phyloP scores from a whole-genome alignment of 2,113 vertebrate species.

The Lepidothrix coronata region DNA sequence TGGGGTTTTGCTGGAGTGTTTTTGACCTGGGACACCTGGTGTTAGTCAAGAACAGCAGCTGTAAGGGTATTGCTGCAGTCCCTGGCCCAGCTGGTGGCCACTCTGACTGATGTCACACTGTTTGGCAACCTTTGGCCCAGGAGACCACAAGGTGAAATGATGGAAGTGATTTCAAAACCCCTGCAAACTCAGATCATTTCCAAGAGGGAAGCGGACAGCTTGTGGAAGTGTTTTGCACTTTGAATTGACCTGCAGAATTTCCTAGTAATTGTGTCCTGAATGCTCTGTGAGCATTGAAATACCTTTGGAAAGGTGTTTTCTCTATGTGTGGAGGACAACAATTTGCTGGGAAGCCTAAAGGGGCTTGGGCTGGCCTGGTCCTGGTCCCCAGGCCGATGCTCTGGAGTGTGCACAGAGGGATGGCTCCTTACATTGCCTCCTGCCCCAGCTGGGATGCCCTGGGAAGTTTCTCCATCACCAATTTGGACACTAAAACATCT shows the following conservation, averaged over 20 bases:
- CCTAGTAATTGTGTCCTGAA: background rate
- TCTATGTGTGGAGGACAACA: background rate
- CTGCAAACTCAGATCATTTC: background rate
- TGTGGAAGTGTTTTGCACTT: background rate
- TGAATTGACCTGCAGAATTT: background rate
- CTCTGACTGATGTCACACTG: background rate
- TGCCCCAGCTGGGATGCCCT: background rate
- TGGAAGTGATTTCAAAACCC: background rate
- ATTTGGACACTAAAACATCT: background rate
- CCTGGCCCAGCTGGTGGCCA: background rate
- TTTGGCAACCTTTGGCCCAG: background rate
- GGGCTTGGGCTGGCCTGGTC: background rate
- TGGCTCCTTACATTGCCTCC: background rate
- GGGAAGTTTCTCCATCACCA: background rate
- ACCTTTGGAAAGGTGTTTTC: background rate
- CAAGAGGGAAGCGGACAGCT: background rate
- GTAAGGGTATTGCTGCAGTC: background rate
- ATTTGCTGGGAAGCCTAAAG: background rate
- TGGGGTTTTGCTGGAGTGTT: fast-evolving
- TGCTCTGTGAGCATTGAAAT: background rate
- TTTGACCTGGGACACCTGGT: background rate
- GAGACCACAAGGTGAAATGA: background rate
- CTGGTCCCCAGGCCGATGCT: background rate
- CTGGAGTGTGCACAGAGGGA: background rate
- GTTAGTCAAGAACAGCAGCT: background rate